phyloP scores from a whole-genome alignment of 2,797 vertebrate species.

The Oreochromis mossambicus region DNA sequence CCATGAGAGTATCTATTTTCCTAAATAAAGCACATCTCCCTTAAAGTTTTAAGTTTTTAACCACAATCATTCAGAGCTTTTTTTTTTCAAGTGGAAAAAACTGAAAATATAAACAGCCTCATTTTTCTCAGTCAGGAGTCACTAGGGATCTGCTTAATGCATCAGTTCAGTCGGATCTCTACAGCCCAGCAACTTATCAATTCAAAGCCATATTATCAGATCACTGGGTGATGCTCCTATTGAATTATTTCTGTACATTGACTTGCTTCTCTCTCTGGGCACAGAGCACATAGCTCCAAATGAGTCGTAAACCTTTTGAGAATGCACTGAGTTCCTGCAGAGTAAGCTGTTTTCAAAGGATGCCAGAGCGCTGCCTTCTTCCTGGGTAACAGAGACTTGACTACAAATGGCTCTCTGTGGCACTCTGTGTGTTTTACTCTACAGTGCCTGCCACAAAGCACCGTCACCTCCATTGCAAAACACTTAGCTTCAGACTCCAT shows the following conservation, averaged over 20 bases:
- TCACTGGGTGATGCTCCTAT: constrained; percentile 7
- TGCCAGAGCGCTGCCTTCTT: constrained; percentile 43
- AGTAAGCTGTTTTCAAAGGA: constrained; percentile 67
- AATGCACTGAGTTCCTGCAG: constrained; percentile 57
- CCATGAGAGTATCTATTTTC: background rate
- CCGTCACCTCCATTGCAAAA: constrained; percentile 34
- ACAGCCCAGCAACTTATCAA: constrained; percentile 22
- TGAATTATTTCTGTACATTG: constrained; percentile 36
- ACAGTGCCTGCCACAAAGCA: constrained; percentile 7
- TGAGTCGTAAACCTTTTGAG: constrained; percentile 63
- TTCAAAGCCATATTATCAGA: constrained; percentile 36
- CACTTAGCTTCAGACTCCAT: constrained; percentile 6
- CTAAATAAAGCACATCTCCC: background rate
- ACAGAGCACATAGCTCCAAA: constrained; percentile 43
- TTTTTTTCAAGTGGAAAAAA: background rate
- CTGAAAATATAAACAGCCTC: background rate
- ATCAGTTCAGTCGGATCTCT: background rate
- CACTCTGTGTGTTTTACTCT: constrained; percentile 21
- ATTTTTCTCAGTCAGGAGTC: background rate
- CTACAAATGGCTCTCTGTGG: constrained; percentile 59
- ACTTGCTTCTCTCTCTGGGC: constrained; percentile 39
- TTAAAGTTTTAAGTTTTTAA: background rate
- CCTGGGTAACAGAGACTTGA: constrained; percentile 48
- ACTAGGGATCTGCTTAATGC: background rate
- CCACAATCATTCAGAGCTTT: background rate